Percentiles rank a stretch among this genome's conserved stretches.
Conservation (phyloP, 2,113 vertebrate genomes). For the Callipepla californica region DNA sequence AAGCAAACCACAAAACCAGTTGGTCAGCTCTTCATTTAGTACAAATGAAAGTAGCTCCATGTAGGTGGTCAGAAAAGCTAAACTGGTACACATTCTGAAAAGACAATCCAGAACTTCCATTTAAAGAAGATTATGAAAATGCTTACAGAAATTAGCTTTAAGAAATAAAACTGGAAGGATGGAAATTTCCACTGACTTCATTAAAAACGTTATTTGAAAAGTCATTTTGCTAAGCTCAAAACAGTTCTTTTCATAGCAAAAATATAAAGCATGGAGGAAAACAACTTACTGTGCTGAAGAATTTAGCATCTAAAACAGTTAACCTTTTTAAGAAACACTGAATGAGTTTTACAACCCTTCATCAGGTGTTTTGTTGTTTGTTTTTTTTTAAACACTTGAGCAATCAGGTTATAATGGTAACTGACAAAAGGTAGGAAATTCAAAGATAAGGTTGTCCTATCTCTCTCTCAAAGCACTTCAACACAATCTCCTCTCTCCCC, state of each 20-base stretch:
- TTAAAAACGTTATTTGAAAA: not conserved
- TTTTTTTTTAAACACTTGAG: not conserved
- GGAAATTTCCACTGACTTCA: slow-evolving; percentile 30
- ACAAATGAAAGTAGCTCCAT: not conserved
- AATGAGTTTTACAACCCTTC: not conserved
- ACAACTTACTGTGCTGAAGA: not conserved
- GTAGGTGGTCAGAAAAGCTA: not conserved
- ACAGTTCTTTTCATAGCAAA: not conserved
- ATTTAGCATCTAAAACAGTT: not conserved
- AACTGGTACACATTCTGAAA: not conserved
- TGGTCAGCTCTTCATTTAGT: not conserved
- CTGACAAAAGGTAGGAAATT: slow-evolving; percentile 39
- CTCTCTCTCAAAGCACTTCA: not conserved
- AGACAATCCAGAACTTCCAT: not conserved
- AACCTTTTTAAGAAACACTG: not conserved
- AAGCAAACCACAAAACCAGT: not conserved
- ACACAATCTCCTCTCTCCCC: not conserved
- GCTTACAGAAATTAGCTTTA: slow-evolving; percentile 3
- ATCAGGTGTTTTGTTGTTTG: not conserved
- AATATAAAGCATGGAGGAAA: not conserved
- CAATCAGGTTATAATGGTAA: not conserved
- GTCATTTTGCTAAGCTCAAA: not conserved
- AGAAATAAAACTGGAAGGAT: not conserved
- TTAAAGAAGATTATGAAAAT: slow-evolving; percentile 15
- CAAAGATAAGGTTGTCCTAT: not conserved